Evolutionary conservation across 2,797 vertebrate species (phyloP).

Genomic region (Neosilurus mollespiculum): DNA sequence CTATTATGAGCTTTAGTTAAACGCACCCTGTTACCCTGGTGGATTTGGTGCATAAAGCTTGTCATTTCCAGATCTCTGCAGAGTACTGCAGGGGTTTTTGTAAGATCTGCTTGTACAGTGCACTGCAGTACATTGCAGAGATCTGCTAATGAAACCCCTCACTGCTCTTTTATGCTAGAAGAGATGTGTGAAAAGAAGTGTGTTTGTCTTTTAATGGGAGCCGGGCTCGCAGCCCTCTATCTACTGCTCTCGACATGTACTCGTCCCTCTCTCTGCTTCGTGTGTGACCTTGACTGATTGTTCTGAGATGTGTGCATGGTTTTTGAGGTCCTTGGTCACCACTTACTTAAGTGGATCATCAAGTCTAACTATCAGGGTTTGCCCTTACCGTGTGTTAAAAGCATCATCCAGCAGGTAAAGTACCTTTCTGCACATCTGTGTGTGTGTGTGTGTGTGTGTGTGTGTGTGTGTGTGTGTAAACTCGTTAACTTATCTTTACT

Average conservation of each 20-base stretch:
- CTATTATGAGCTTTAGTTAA: neutral
- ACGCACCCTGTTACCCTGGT: neutral
- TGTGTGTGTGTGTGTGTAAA: too few species aligned
- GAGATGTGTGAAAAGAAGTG: slow-evolving; percentile 4
- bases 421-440: neutral
- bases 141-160: slow-evolving; percentile 11
- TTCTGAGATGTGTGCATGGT: slow-evolving; percentile 94
- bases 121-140: slow-evolving; percentile 1
- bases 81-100: neutral
- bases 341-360: slow-evolving; percentile 98
- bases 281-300: slow-evolving; percentile 72
- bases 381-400: slow-evolving; percentile 90
- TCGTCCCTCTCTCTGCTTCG: neutral
- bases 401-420: slow-evolving; percentile 90
- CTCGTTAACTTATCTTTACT: too few species aligned
- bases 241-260: neutral
- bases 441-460: too few species aligned
- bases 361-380: slow-evolving; percentile 98
- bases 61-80: slow-evolving; percentile 1
- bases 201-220: slow-evolving; percentile 11
- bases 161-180: neutral
- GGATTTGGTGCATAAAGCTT: neutral
- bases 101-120: neutral
- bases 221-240: neutral
- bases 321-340: slow-evolving; percentile 96